Evolutionary conservation across 2,888 invertebrate species (phyloP), one percentile per base, ranked within the genome.

Genomic region (Eristalis tenax): DNA sequence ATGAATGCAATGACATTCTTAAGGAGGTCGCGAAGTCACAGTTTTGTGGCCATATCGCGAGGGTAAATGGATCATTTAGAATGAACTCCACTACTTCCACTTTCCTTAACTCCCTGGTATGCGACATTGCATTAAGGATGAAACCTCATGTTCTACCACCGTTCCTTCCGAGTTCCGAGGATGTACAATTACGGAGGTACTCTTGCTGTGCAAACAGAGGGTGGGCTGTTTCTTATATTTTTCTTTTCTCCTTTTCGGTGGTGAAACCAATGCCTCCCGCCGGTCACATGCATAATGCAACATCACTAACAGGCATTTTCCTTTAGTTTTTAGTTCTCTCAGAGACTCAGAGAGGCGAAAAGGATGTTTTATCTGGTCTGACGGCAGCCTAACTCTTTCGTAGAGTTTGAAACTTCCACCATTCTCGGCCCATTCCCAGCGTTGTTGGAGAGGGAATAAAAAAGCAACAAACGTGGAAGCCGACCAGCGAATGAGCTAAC

Each of bases 231-330:
- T 59, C 74, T 75, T 78, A 63, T 40, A 73, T 80, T 86, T 78
- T 82, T 50, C 69, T 74, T 86, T 86, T 86, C 61, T 79, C 38
- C 71, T 50, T 63, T 74, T 38, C 43, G 40, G 69, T 26, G 63
- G 56, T 26, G 26, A 71, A 69, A 43, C 63, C 56, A 57, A 66
- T 56, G 83, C 74, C 78, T 83, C 83, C 86, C 70, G 86, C 82
- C 77, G 86, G 75, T 79, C 75, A 74, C 78, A 83, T 86, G 78
- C 78, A 63, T 75, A 78, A 86, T 86, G 83, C 68, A 70, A 83
- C 75, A 79, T 86, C 86, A 79, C 78, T 68, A 56, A 75, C 86
- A 86, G 86, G 71, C 86, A 75, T 86, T 83, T 74, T 75, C 61
- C 61, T 75, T 74, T 75, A 57, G 82, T 71, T 78, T 82, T 78